Base-by-base conservation (phyloP, 2,797 vertebrate species). In the Morelia viridis region DNA sequence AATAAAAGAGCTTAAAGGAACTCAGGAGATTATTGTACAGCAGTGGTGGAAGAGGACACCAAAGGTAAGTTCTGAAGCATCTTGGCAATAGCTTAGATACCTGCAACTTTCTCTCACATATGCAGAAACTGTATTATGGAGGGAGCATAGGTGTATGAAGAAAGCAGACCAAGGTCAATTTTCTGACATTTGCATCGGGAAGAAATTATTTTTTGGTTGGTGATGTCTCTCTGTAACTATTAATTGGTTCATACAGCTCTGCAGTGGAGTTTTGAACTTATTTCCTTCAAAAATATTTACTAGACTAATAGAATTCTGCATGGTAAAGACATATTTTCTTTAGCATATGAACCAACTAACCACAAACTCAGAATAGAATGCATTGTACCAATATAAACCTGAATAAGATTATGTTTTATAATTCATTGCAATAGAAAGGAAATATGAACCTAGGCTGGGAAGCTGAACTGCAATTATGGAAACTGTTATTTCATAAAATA, bases 271-370 rank as follows among this genome's bases (percentile, higher is more conserved):
- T 24, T 15, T 61, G 35, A 87, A 50, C 56, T 46, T 46, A 65
- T 84, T 90, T 68, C 91, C 60, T 91, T 93, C 96, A 91, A 90
- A 95, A 95, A 95, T 96, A 96, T 97, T 97, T 97, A 95, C 95
- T 97, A 94, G 94, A 85, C 96, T 94, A 94, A 96, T 97, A 96
- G 94, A 97, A 96, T 95, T 96, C 96, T 96, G 97, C 97, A 96
- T 95, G 96, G 93, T 93, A 96, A 95, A 96, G 95, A 97, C 96
- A 96, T 97, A 96, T 97, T 98, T 97, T 97, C 97, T 97, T 96
- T 97, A 96, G 97, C 97, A 97, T 97, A 96, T 95, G 96, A 97
- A 96, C 95, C 83, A 15, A 95, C 96, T 96, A 95, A 94, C 97
- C 97, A 93, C 97, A 97, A 96, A 97, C 97, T 96, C 96, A 93